A percentile compares a stretch with the other conserved stretches of the same genome.
Conservation (phyloP, 2,888 invertebrate genomes). For the Poecilobothrus nobilitatus region DNA sequence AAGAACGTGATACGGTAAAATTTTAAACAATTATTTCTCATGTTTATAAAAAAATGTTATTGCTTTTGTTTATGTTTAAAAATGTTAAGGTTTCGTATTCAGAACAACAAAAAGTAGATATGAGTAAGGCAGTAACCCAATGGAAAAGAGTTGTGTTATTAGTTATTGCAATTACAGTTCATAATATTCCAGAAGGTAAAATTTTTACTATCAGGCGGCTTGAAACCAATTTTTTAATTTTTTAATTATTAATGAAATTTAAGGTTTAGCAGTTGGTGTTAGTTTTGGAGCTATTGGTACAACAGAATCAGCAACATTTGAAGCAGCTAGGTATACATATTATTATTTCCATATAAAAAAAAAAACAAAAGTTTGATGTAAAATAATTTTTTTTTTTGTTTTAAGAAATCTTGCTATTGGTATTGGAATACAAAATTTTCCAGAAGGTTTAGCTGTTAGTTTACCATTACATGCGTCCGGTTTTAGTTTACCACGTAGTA, state of each 20-base stretch:
- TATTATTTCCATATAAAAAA: too few relatives aligned
- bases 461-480: constrained; percentile 92
- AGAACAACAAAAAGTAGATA: constrained; percentile 33
- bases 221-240: constrained; percentile 34
- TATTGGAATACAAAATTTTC: constrained; percentile 98
- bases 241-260: background rate
- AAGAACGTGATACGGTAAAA: constrained; percentile 16
- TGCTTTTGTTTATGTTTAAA: background rate
- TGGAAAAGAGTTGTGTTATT: constrained; percentile 90
- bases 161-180: constrained; percentile 93
- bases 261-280: constrained; percentile 86
- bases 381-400: background rate
- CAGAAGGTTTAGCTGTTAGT: constrained; percentile 94
- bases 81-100: constrained; percentile 25
- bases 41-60: too few relatives aligned
- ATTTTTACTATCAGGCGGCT: background rate
- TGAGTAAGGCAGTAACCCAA: constrained; percentile 48
- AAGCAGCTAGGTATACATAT: constrained; percentile 64
- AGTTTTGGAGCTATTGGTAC: constrained; percentile 91
- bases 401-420: constrained; percentile 88
- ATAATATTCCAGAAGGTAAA: constrained; percentile 59
- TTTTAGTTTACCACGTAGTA: constrained; percentile 80
- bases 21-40: background rate
- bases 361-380: background rate
- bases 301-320: constrained; percentile 75